phyloP scores from a whole-genome alignment of 2,113 vertebrate genomes.

The Takifugu bimaculatus region DNA sequence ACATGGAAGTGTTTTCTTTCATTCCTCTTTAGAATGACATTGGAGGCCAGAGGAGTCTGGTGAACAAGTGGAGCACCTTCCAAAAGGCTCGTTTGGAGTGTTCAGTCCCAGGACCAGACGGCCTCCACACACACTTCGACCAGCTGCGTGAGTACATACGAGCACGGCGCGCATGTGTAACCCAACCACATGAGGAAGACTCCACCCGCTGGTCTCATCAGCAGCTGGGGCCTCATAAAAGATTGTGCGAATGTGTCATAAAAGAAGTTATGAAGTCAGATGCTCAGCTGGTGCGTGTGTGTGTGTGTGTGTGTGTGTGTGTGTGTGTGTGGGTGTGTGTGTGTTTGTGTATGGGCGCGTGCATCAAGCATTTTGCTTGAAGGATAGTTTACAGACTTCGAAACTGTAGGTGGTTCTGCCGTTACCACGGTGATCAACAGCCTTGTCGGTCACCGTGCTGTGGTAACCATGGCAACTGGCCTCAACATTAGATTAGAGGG shows the following conservation, averaged over 20 bases:
- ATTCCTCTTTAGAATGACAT: conserved; percentile 74
- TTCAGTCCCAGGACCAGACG: conserved; percentile 77
- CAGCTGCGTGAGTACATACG: conserved; percentile 77
- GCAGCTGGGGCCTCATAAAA: conserved; percentile 19
- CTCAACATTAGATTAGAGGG: conserved; percentile 44
- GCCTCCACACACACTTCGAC: conserved; percentile 80
- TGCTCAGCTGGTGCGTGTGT: not conserved
- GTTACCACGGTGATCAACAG: conserved; percentile 66
- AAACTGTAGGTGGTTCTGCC: conserved; percentile 33
- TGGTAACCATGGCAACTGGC: conserved; percentile 61
- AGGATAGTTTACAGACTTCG: conserved; percentile 3
- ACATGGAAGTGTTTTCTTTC: not conserved
- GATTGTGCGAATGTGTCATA: not conserved
- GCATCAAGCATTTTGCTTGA: conserved; percentile 1
- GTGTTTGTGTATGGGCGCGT: conserved; percentile 9
- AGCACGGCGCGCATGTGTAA: conserved; percentile 8
- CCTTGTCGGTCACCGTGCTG: conserved; percentile 55
- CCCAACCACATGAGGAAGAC: conserved; percentile 15
- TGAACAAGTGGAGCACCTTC: conserved; percentile 83
- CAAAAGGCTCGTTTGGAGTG: conserved; percentile 80
- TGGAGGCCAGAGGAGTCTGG: conserved; percentile 79
- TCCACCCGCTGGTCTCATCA: conserved; percentile 7
- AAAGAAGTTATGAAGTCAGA: conserved; percentile 4
- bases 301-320: no score
- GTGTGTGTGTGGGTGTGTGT: no score